Conservation (phyloP, 2,113 vertebrate species). For the Phrynocephalus versicolor region DNA sequence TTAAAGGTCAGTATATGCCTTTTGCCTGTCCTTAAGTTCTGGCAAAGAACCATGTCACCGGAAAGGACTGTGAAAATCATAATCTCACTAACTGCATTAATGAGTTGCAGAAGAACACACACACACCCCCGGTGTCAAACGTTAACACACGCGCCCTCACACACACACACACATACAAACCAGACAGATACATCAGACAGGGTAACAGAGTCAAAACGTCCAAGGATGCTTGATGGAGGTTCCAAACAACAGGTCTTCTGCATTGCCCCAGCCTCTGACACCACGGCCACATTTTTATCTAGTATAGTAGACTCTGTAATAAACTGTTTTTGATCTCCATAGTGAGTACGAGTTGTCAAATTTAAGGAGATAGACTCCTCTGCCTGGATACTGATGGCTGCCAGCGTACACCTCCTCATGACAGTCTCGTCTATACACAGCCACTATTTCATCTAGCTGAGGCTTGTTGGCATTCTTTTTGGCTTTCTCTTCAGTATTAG, state of each 20-base stretch:
- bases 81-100: conserved; percentile 66
- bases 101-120: conserved; percentile 66
- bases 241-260: conserved; percentile 72
- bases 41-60: conserved; percentile 55
- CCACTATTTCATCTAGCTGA: conserved; percentile 97
- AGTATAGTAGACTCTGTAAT: conserved; percentile 99
- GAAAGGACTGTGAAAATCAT: conserved; percentile 55
- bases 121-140: conserved; percentile 67
- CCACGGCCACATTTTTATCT: conserved; percentile 84
- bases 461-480: conserved; percentile 93
- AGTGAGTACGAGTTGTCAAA: conserved; percentile 99
- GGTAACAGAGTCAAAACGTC: conserved; percentile 70
- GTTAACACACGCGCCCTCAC: conserved; percentile 61
- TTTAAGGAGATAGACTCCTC: conserved; percentile 97
- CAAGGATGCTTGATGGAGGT: conserved; percentile 70
- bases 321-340: conserved; percentile 98
- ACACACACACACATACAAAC: conserved; percentile 57
- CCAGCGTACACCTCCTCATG: conserved; percentile 98
- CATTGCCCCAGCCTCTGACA: conserved; percentile 75
- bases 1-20: conserved; percentile 56
- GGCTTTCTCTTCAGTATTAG: conserved; percentile 89
- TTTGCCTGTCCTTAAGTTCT: conserved; percentile 50
- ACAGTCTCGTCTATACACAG: conserved; percentile 99
- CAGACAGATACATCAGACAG: conserved; percentile 64
- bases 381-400: conserved; percentile 98